Percentiles rank a stretch among this genome's conserved stretches.
phyloP scores from a whole-genome alignment of 2,888 invertebrate species.

The Tortrix viridana region DNA sequence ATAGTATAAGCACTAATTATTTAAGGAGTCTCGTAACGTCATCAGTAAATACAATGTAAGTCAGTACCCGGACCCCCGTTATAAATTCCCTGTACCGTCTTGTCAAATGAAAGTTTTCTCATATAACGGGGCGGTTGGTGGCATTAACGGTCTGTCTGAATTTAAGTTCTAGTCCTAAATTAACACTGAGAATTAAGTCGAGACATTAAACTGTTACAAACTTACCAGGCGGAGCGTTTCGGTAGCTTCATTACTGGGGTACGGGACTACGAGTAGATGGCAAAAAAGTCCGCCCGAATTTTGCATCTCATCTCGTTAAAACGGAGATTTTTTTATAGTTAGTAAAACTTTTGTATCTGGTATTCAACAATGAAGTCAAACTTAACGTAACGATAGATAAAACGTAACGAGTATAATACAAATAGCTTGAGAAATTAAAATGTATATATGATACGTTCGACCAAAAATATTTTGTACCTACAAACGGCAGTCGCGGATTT shows the following conservation, averaged over 20 bases:
- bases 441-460: no score
- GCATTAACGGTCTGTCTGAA: slow-evolving; percentile 56
- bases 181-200: slow-evolving; percentile 57
- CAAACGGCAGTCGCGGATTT: no score
- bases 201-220: slow-evolving; percentile 39
- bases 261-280: slow-evolving; percentile 27
- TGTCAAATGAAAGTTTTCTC: slow-evolving; percentile 61
- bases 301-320: slow-evolving; percentile 31
- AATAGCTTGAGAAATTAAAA: no score
- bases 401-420: no score
- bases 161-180: slow-evolving; percentile 57
- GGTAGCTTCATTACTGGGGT: slow-evolving; percentile 35
- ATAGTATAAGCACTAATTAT: slow-evolving; percentile 18
- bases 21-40: slow-evolving; percentile 10
- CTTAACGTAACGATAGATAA: no score
- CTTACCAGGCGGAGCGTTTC: slow-evolving; percentile 35
- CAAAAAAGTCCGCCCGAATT: slow-evolving; percentile 33
- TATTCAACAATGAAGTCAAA: no score
- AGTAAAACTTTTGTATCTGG: neutral
- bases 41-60: slow-evolving; percentile 34
- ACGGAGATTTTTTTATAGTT: slow-evolving; percentile 7
- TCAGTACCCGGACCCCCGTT: slow-evolving; percentile 44
- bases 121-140: slow-evolving; percentile 58
- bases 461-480: no score
- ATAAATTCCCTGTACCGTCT: slow-evolving; percentile 59